phyloP scores from a whole-genome alignment of 2,888 invertebrate species.

The Cerastis leucographa region DNA sequence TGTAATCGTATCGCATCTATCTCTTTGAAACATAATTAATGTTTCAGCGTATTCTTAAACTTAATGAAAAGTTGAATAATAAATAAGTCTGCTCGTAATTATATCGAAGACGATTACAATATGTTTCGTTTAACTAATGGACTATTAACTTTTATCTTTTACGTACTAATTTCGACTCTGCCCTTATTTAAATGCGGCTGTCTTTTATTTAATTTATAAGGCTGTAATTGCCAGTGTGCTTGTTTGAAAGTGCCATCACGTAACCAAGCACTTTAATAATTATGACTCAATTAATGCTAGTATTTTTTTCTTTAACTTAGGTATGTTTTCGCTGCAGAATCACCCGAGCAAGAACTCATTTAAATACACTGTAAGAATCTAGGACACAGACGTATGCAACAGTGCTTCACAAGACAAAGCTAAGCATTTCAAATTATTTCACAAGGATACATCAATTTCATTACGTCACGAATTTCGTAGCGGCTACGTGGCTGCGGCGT shows the following conservation, averaged over 20 bases:
- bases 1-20: constrained; percentile 30
- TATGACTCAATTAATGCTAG: no score
- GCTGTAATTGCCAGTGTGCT: not conserved
- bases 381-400: not conserved
- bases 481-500: constrained; percentile 29
- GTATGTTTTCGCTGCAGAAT: not conserved
- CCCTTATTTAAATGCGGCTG: not conserved
- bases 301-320: no score
- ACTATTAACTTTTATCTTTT: constrained; percentile 27
- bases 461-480: constrained; percentile 39
- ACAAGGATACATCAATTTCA: constrained; percentile 38
- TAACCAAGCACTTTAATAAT: not conserved
- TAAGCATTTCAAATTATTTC: constrained; percentile 34
- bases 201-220: constrained; percentile 29
- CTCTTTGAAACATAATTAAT: constrained; percentile 39
- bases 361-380: not conserved
- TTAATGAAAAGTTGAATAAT: constrained; percentile 49
- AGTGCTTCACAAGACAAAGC: constrained; percentile 8
- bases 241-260: not conserved
- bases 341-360: not conserved
- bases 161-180: constrained; percentile 4
- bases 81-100: constrained; percentile 36
- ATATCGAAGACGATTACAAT: constrained; percentile 41
- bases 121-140: constrained; percentile 48
- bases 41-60: constrained; percentile 25